These are phyloP conservation scores for Tenebrosternarchus preto DNA, from an alignment of 2,113 vertebrate species.

Conservation along the genomic window DNA sequence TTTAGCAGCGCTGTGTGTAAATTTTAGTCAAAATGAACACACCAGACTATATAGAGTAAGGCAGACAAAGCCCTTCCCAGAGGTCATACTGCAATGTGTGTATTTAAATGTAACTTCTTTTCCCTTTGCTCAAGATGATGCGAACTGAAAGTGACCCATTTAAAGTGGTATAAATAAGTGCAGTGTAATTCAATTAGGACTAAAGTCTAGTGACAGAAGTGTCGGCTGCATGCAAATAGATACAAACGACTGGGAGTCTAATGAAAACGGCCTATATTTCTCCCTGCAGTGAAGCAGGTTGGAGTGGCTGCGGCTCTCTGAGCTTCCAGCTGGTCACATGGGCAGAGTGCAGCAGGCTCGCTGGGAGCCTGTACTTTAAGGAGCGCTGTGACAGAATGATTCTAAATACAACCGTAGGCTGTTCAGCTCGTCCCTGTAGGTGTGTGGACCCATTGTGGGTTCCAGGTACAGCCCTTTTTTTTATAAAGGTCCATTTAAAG, in stretches of 20 bases:
- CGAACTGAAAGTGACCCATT: conserved; percentile 31
- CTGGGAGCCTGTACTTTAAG: neutral
- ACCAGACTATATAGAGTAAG: neutral
- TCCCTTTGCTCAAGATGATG: neutral
- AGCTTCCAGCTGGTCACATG: neutral
- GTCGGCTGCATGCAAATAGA: conserved; percentile 35
- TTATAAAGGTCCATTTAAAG: too few relatives aligned
- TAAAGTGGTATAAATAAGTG: conserved; percentile 36
- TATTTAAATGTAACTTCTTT: conserved; percentile 9
- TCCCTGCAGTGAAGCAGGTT: neutral
- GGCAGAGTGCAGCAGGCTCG: neutral
- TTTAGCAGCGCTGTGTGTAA: neutral
- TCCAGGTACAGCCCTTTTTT: too few relatives aligned
- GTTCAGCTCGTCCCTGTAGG: neutral
- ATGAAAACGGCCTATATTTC: conserved; percentile 1
- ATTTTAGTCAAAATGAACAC: neutral
- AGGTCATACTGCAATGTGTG: neutral
- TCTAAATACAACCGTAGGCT: neutral
- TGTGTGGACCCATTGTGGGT: neutral
- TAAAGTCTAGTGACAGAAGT: conserved; percentile 14
- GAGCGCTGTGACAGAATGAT: neutral
- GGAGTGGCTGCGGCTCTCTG: neutral
- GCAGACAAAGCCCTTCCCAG: neutral
- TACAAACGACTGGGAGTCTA: conserved; percentile 27
- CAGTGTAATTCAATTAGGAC: conserved; percentile 29